Base-by-base conservation (phyloP, 2,888 invertebrate genomes). In the Lypha dubia region DNA sequence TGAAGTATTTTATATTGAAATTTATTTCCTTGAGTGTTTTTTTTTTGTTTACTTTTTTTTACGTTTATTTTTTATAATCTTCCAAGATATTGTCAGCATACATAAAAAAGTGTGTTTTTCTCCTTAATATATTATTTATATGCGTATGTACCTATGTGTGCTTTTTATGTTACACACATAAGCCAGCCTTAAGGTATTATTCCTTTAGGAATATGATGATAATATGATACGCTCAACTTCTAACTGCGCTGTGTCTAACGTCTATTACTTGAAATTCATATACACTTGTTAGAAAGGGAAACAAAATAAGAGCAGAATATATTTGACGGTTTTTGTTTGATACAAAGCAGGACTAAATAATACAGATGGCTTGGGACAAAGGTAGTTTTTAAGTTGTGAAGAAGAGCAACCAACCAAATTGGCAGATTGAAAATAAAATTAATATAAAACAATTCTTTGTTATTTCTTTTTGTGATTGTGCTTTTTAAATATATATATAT, bases 211-310 rank as follows among this genome's bases (percentile, higher is more conserved):
- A 79, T 79, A 75, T 75, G 74, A 77, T 73, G 35, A 75, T 71
- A 83, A 83, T 83, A 83, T 79, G 74, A 75, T 79, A 83, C 41
- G 65, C 70, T 83, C 83, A 83, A 79, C 74, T 83, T 79, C 63
- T 75, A 79, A 79, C 58, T 79, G 70, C 65, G 46, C 68, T 62
- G 53, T 73, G 24, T 79, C 68, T 51, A 74, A 62, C 13, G 17
- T 60, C 60, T 28, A 15, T n/a, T 53, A n/a, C 32, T 56, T 63
- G n/a, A 24, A 67, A 58, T 70, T 79, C 62, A 20, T 60, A n/a
- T 32, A 15, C 44, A 74, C 17, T 28, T 38, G 20, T 46, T 32
- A n/a, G 7, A 44, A 13, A 9, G 5, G 35, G 41, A 13, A 20
- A n/a, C 4, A 5, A 44, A 44, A 44, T 13, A 44, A 44, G 6